These are phyloP conservation scores for Phenacoccus solenopsis DNA, from an alignment of 1,140 invertebrate species.

Conservation along the genomic window DNA sequence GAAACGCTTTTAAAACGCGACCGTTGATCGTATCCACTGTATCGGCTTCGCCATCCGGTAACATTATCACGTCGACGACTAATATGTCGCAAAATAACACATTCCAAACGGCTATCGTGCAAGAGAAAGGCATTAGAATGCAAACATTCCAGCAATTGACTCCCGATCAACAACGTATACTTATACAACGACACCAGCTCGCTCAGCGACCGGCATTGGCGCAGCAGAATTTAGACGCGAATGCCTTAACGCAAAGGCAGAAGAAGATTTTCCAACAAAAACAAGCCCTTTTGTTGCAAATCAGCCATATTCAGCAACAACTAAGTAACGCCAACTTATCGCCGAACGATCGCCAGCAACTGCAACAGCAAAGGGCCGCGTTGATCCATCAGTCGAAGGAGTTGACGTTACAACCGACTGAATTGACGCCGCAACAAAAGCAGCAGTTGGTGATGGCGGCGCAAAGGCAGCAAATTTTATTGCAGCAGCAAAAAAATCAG, in stretches of 20 bases:
- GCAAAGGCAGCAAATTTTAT: conserved; percentile 28
- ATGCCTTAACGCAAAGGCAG: conserved; percentile 21
- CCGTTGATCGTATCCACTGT: not conserved
- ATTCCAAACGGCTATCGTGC: not conserved
- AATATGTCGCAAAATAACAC: not conserved
- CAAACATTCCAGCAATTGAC: conserved; percentile 22
- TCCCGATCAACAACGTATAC: conserved; percentile 38
- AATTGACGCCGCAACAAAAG: conserved; percentile 24
- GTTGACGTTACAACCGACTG: conserved; percentile 21
- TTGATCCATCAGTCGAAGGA: conserved; percentile 10
- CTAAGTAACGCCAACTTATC: conserved; percentile 18
- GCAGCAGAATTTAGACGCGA: not conserved
- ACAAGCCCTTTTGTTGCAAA: conserved; percentile 21
- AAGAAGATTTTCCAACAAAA: conserved; percentile 26
- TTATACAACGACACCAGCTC: conserved; percentile 31
- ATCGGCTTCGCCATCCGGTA: not conserved
- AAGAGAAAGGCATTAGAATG: conserved; percentile 28
- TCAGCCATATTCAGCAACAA: conserved; percentile 23
- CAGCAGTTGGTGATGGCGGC: conserved; percentile 20
- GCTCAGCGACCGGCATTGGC: not conserved
- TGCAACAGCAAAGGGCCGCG: conserved; percentile 19
- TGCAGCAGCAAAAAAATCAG: conserved; percentile 22
- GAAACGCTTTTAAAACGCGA: not conserved
- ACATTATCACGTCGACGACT: not conserved
- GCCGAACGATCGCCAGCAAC: conserved; percentile 24